phyloP scores from a whole-genome alignment of 2,113 vertebrate species.

The Limanda limanda region DNA sequence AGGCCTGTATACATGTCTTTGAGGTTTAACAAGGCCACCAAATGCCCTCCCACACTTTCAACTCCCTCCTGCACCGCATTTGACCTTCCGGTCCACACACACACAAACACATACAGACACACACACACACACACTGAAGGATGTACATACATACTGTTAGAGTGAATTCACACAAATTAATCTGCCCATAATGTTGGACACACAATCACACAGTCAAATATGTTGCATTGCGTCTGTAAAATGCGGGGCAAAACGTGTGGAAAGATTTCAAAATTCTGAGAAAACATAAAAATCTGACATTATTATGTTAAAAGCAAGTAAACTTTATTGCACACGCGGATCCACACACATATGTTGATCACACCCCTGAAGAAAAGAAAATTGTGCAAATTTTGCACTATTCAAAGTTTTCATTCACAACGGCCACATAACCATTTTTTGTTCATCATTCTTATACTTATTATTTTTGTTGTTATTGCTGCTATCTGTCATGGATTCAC shows the following conservation, averaged over 20 bases:
- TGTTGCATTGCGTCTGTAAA: too few species aligned
- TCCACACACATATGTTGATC: neutral
- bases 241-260: too few species aligned
- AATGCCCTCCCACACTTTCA: slow-evolving; percentile 9
- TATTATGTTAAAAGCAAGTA: neutral
- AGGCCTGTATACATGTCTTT: slow-evolving; percentile 13
- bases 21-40: slow-evolving; percentile 37
- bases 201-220: too few species aligned
- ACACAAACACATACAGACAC: neutral
- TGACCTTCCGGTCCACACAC: slow-evolving; percentile 2
- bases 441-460: neutral
- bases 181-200: too few species aligned
- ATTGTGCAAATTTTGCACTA: neutral
- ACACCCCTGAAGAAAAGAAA: neutral
- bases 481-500: neutral
- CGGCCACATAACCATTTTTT: neutral
- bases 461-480: neutral
- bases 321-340: neutral
- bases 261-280: neutral
- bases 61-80: neutral
- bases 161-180: too few species aligned
- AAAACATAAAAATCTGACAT: neutral
- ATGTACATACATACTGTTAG: too few species aligned
- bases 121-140: neutral
- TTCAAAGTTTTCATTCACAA: neutral